Evolutionary conservation across 2,113 vertebrate genomes (phyloP), one percentile per base, ranked within the genome.

Genomic region (Salvelinus fontinalis): DNA sequence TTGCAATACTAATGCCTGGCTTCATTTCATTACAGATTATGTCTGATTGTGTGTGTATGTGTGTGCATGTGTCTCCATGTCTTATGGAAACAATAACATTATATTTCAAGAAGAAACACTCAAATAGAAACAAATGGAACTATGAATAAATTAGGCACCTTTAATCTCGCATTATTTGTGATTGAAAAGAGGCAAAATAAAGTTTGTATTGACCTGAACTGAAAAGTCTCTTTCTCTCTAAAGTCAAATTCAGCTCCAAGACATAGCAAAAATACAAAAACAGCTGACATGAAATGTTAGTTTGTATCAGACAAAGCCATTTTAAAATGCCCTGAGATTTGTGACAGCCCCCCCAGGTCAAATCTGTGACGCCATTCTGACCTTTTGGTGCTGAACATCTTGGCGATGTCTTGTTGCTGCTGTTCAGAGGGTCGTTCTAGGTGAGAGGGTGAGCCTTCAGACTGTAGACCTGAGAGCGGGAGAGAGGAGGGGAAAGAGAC

Each of bases 361-460:
- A 81, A 82, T 18, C 39, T 86, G 84, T 80, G 81, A 91, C 81
- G 87, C 77, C 74, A 73, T 51, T 83, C 96, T 94, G 85, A 97
- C 96, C 96, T 97, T 93, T 96, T 97, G 79, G 94, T 95, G 93
- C 90, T 95, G 94, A 97, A 96, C 96, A 97, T 97, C 90, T 90
- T 90, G 92, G 83, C 87, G 22, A 0, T 0, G 86, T 80, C 88
- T 90, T 89, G 81, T 81, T 90, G 51, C 89, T 89, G 90, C 84
- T 90, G 75, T 85, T 91, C 83, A 8, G 79, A 84, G 88, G 75
- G 73, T 83, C 84, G 69, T 16, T 54, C 13, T 81, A 86, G 77
- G 75, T 84, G 82, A 83, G 86, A 88, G 79, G 82, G 76, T 74
- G 76, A 83, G 77, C 86, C 79, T 93, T 90, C 75, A 91, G 76